Evolutionary conservation across 2,113 vertebrate species (phyloP), one percentile per base, ranked within the genome.

Genomic region (Indicator maculatus): DNA sequence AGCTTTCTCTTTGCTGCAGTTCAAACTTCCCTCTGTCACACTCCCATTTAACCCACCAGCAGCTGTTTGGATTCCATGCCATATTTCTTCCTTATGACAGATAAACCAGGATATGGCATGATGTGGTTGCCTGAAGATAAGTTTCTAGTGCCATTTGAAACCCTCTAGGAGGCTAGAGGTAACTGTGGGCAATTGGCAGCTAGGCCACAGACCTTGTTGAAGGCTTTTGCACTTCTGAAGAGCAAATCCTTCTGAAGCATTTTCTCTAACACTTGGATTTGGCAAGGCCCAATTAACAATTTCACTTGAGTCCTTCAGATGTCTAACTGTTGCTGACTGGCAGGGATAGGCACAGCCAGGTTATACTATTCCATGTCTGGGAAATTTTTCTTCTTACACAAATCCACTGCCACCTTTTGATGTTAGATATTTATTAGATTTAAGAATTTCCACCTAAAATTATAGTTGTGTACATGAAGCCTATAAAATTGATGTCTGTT

Each of bases 181-280:
- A 41, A 20, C 0, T 5, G 8, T 0, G 17, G 27, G 4, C 12
- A 10, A 28, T 39, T 47, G 39, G 16, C 16, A 63, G 16, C 21
- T 33, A 33, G 15, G 36, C 21, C 13, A 47, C 10, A 41, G 24
- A 45, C 5, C 3, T 53, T 55, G 24, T n/a, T n/a, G 26, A 28
- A 55, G 47, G 11, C n/a, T 53, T 79, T 47, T 52, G 23, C 9
- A 36, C 13, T 33, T 71, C 47, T 83, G 19, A 58, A 80, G 36
- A 36, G 8, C 36, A 36, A 36, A 36, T n/a, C n/a, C n/a, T n/a
- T n/a, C 36, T 36, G 36, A 36, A 36, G 36, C 8, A 45, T 83
- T 80, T 95, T 88, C 30, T 64, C 11, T 53, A 39, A 67, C 28
- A 33, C 41, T 47, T 55, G n/a, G 6, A 36, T 83, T 59, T 78